phyloP scores from a whole-genome alignment of 2,797 vertebrate species.

The Leucoraja ocellata region DNA sequence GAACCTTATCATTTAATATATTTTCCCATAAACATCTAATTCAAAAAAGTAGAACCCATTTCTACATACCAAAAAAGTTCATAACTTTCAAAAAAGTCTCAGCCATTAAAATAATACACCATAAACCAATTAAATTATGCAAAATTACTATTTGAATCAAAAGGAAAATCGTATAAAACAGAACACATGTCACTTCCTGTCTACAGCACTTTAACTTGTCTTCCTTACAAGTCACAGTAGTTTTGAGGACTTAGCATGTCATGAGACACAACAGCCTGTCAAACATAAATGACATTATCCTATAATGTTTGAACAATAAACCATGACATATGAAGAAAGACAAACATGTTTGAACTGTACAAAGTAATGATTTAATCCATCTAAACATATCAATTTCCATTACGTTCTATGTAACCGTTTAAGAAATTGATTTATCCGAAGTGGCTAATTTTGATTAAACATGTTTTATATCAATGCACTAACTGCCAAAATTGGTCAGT shows the following conservation, averaged over 20 bases:
- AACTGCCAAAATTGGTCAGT: not conserved
- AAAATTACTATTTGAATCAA: not conserved
- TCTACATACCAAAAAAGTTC: not conserved
- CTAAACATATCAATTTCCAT: not conserved
- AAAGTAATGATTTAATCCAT: not conserved
- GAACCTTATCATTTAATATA: not conserved
- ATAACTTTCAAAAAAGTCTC: not conserved
- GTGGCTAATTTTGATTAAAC: not conserved
- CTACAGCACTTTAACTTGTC: not conserved
- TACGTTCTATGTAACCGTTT: not conserved
- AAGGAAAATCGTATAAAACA: not conserved
- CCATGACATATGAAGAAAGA: not conserved
- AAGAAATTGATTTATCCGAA: not conserved
- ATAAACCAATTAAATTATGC: not conserved
- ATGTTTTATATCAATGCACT: not conserved
- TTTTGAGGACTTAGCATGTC: not conserved
- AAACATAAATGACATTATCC: not conserved
- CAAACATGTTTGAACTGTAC: not conserved
- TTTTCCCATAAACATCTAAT: not conserved
- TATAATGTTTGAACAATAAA: not conserved
- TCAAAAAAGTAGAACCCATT: not conserved
- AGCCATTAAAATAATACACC: not conserved
- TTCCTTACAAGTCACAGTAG: not conserved
- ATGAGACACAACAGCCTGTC: not conserved
- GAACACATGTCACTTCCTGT: not conserved